These are phyloP conservation scores for Trinectes maculatus DNA, from an alignment of 2,113 vertebrate species.

Conservation along the genomic window DNA sequence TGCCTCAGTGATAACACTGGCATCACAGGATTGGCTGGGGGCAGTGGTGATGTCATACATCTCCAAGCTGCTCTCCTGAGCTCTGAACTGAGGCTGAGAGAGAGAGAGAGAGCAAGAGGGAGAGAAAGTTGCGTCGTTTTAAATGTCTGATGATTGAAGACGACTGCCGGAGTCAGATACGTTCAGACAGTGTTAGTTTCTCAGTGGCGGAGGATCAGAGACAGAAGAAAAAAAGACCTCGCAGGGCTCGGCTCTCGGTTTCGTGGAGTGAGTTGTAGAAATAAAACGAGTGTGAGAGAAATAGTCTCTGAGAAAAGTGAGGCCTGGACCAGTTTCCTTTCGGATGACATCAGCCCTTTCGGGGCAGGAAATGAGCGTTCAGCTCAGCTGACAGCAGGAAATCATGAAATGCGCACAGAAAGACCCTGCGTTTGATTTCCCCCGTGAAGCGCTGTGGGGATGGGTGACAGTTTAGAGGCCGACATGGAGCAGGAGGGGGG, in stretches of 20 bases:
- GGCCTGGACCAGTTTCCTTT: background rate
- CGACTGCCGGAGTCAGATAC: slow-evolving; percentile 8
- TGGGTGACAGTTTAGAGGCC: slow-evolving; percentile 20
- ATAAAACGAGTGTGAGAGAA: background rate
- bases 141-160: background rate
- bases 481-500: slow-evolving; percentile 59
- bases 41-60: slow-evolving; percentile 93
- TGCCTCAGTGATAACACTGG: slow-evolving; percentile 87
- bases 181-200: slow-evolving; percentile 1
- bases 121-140: slow-evolving; percentile 46
- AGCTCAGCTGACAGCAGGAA: slow-evolving; percentile 4
- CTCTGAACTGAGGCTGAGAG: slow-evolving; percentile 88
- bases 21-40: slow-evolving; percentile 88
- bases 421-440: background rate
- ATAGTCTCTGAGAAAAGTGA: background rate
- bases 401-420: slow-evolving; percentile 12
- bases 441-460: background rate
- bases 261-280: background rate
- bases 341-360: slow-evolving; percentile 24
- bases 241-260: background rate
- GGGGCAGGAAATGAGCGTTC: background rate
- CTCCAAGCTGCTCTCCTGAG: slow-evolving; percentile 93
- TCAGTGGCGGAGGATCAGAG: background rate
- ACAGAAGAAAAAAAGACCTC: slow-evolving; percentile 13
- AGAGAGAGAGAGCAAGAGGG: slow-evolving; percentile 1